Base-by-base conservation (phyloP, 2,113 vertebrate species). In the Tautogolabrus adspersus region DNA sequence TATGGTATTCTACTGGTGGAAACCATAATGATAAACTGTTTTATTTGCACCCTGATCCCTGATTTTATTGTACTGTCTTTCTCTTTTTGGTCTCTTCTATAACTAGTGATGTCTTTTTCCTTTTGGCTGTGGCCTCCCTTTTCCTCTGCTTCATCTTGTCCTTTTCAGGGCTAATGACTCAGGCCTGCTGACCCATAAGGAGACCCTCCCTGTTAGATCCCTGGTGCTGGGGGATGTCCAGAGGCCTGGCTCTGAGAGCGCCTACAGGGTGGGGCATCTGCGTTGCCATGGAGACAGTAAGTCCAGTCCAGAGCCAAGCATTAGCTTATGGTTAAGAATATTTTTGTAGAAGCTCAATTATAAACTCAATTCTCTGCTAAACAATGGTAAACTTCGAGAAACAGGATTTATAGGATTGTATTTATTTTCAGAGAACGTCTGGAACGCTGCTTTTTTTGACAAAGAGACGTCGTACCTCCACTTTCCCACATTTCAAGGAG, bases 381-480 rank as follows among this genome's bases (percentile, higher is more conserved):
- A 3, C 1, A 12, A 16, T 8, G 22, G 10, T 68, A 19, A 11
- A 40, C 30, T 11, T 58, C 1, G 30, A 37, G 12, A 11, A 13
- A 10, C 1, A 8, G 0, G 15, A 55, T 23, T n/a, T 2, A 62
- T 8, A 21, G 2, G 3, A 18, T 0, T 70, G 65, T 15, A 23
- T 37, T n/a, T 9, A 3, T 51, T 75, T 59, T 15, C 89, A 99
- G 98, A 92, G 86, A 94, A 93, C 38, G 95, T 97, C 82, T 99
- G 98, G 98, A 98, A 98, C 55, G 95, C 98, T 18, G 98, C 96
- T 5, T 97, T 95, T 66, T 99, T 99, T 86, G 95, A 96, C 75
- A 97, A 96, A 13, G 95, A 98, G 84, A 93, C 95, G 0, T 98
- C 97, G 0, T 98, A 99, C 80, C 95, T 99, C 42, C 98, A 98